These are phyloP conservation scores for Pomacea maculata DNA, from an alignment of 1,140 invertebrate genomes.

Conservation along the genomic window DNA sequence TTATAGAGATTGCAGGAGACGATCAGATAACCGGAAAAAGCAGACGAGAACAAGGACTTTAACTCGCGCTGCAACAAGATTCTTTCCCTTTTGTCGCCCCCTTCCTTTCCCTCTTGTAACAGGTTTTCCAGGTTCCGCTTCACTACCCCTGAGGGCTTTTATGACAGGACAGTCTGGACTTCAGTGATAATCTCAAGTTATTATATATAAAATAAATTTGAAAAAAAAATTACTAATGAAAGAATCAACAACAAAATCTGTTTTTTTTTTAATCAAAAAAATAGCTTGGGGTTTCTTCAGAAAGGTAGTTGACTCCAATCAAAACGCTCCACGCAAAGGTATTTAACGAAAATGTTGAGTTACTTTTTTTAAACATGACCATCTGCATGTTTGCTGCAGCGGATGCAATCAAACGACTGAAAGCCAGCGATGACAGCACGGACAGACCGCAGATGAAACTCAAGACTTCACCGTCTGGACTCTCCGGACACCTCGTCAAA, in stretches of 20 bases:
- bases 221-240: no score
- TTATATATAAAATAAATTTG: no score
- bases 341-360: not conserved
- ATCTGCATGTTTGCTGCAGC: no score
- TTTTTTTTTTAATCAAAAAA: no score
- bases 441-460: slow-evolving; percentile 17
- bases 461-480: not conserved
- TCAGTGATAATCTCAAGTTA: not conserved
- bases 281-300: not conserved
- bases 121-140: not conserved
- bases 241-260: no score
- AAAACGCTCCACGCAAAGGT: not conserved
- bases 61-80: no score
- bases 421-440: not conserved
- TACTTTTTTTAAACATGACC: no score
- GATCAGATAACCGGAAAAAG: no score
- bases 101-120: not conserved
- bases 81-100: not conserved
- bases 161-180: not conserved
- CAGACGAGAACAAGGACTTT: no score
- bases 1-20: no score
- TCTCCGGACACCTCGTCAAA: not conserved
- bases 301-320: not conserved
- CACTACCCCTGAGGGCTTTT: not conserved
- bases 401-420: not conserved